Conservation (phyloP, 2,113 vertebrate genomes). For the Chrysemys picta region DNA sequence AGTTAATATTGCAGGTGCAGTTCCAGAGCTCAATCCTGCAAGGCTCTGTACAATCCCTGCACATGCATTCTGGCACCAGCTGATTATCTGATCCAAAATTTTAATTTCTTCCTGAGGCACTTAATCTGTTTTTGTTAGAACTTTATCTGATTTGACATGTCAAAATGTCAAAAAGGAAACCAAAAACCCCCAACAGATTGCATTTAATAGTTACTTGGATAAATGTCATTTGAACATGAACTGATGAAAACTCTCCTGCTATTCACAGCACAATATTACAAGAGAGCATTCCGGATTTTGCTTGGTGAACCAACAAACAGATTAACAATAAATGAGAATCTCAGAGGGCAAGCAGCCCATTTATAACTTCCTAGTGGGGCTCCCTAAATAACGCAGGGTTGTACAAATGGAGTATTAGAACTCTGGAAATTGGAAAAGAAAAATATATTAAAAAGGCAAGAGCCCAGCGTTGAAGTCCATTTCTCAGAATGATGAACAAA, state of each 20-base stretch:
- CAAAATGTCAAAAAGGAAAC: neutral
- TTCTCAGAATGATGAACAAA: slow-evolving; percentile 31
- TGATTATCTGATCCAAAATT: neutral
- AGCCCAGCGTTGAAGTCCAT: slow-evolving; percentile 5
- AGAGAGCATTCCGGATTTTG: neutral
- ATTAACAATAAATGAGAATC: slow-evolving; percentile 16
- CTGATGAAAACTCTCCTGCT: neutral
- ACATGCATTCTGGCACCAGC: neutral
- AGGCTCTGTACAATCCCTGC: neutral
- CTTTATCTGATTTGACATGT: neutral
- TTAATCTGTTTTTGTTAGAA: neutral
- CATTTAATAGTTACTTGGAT: neutral
- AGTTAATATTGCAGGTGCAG: neutral
- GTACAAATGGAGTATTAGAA: slow-evolving; percentile 19
- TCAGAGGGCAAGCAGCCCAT: slow-evolving; percentile 13
- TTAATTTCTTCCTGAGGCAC: neutral
- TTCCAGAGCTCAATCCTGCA: fast-evolving
- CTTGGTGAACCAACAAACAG: slow-evolving; percentile 2
- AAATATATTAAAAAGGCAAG: slow-evolving; percentile 14
- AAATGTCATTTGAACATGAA: neutral
- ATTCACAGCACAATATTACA: neutral
- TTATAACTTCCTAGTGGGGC: slow-evolving; percentile 8
- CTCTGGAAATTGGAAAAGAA: neutral
- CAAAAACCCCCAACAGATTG: neutral
- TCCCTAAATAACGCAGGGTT: neutral